Evolutionary conservation across 2,888 invertebrate species (phyloP), one percentile per base, ranked within the genome.

Genomic region (Yponomeuta plumbellus): DNA sequence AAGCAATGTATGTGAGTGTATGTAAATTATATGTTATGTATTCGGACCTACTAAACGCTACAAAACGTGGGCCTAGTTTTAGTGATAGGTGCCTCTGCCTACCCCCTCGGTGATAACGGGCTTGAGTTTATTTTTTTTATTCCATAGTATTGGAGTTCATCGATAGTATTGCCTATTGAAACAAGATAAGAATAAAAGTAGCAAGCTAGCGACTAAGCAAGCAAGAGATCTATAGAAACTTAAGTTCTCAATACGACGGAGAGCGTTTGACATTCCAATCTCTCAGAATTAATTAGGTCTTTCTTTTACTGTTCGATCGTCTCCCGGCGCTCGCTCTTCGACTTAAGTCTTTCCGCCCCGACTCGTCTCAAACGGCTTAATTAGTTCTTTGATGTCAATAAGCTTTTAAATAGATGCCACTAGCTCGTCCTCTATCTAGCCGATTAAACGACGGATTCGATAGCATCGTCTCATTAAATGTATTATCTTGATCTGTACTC

Each of bases 321-420:
- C 44, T 17, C 17, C 17, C 44, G 17, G 17, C 44, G 17, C 17
- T 17, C 44, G 44, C 17, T 52, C 44, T 52, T 52, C 44, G 44
- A 52, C 44, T 52, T 52, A 52, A 52, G 44, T 52, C 44, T 17
- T 52, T 52, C 44, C 44, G 5, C 17, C 17, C 44, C 44, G 44
- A 2, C 44, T 17, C 13, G 44, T 17, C 44, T 8, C 17, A 17
- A 52, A 17, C 44, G 44, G 44, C 44, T 52, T 52, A 52, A 17
- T 52, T 52, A 52, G 44, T 52, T 52, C 44, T 52, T 52, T 52
- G 44, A 17, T 52, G 44, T 52, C 44, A 52, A 52, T 52, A 52
- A 52, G 44, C 44, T 17, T 52, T 52, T 52, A 52, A 52, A 52
- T 17, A 52, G 13, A 52, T 52, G 13, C 44, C 44, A 52, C 17